These are phyloP conservation scores for Sardinella longiceps DNA, from an alignment of 2,797 vertebrate genomes.

Conservation along the genomic window DNA sequence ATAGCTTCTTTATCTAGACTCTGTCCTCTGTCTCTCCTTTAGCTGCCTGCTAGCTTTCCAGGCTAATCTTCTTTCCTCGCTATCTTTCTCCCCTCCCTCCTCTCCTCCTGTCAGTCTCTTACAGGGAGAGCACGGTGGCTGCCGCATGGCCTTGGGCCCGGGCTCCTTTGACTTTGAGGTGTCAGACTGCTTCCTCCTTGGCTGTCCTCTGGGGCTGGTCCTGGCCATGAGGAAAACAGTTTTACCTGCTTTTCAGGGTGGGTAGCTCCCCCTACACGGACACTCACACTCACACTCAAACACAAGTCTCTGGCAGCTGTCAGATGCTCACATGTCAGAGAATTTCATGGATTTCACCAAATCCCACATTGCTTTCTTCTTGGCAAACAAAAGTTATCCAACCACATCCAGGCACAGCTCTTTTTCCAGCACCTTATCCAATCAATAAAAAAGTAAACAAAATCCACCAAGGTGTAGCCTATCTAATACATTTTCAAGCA, in stretches of 20 bases:
- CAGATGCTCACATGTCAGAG: not conserved
- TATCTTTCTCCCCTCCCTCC: no score
- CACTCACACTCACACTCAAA: not conserved
- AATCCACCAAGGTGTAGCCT: not conserved
- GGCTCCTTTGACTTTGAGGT: conserved; percentile 97
- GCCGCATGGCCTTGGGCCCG: conserved; percentile 69
- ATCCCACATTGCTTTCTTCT: not conserved
- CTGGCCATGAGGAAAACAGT: conserved; percentile 95
- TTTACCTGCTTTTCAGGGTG: conserved; percentile 91
- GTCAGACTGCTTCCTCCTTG: conserved; percentile 95
- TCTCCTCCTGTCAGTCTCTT: conserved; percentile 58
- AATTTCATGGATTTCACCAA: not conserved
- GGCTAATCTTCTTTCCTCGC: not conserved
- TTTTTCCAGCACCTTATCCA: not conserved
- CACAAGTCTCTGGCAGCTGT: no score
- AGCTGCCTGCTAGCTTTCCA: not conserved
- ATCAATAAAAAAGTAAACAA: not conserved
- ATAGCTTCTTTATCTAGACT: not conserved
- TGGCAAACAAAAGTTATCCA: not conserved
- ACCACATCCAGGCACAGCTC: not conserved
- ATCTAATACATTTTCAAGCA: not conserved
- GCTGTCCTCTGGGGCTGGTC: conserved; percentile 93
- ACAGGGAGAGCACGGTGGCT: conserved; percentile 69
- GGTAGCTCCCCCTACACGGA: conserved; percentile 36
- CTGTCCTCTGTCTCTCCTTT: not conserved